Evolutionary conservation across 92 coral and sea anemone genomes (phyloP).

Genomic region (Epizoanthus rinbou): DNA sequence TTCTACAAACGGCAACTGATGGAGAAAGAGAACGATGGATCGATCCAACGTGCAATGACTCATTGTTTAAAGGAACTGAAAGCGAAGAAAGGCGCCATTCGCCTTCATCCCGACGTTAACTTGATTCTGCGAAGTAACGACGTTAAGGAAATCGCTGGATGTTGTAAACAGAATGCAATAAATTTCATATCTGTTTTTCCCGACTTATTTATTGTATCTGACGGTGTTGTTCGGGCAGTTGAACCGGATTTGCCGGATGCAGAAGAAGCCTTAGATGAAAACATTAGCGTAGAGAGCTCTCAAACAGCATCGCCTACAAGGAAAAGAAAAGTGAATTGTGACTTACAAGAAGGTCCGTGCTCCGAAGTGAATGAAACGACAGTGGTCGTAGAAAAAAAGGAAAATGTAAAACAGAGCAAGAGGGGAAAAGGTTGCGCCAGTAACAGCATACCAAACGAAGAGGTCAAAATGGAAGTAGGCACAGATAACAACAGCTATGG

Average conservation of each 20-base stretch:
- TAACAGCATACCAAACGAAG: background rate
- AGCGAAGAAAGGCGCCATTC: background rate
- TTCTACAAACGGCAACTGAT: background rate
- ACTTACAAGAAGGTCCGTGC: background rate
- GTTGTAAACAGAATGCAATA: background rate
- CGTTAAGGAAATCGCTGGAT: background rate
- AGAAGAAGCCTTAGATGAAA: background rate
- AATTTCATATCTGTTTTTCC: slow-evolving; percentile 32
- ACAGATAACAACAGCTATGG: background rate
- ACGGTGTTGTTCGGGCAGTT: background rate
- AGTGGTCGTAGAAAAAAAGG: background rate
- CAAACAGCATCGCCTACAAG: background rate
- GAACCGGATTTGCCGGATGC: background rate
- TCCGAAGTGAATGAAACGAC: background rate
- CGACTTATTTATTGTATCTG: slow-evolving; percentile 20
- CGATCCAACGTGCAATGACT: background rate
- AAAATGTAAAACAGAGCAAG: background rate
- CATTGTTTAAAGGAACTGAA: slow-evolving; percentile 12
- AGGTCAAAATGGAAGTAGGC: background rate
- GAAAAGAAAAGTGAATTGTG: background rate
- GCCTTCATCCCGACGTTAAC: background rate
- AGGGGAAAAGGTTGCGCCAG: background rate
- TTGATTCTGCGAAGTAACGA: background rate
- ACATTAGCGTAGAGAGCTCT: background rate
- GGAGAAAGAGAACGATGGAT: background rate